Evolutionary conservation across 2,888 invertebrate species (phyloP).

Genomic region (Noctua janthina): DNA sequence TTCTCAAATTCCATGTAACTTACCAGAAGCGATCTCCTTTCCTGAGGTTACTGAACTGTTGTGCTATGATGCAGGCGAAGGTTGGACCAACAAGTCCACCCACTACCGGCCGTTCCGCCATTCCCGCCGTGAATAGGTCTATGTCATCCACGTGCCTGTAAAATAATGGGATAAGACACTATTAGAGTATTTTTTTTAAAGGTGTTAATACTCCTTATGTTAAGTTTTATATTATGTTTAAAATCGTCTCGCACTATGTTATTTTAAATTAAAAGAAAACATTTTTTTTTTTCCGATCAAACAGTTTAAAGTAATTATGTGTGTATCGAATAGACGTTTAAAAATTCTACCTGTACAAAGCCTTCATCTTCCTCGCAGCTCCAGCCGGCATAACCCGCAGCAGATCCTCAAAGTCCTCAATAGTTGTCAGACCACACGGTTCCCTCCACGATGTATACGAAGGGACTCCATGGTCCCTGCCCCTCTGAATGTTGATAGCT

Average conservation of each 20-base stretch:
- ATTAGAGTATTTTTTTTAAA: too few relatives aligned
- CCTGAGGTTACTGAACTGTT: slow-evolving; percentile 94
- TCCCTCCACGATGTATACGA: slow-evolving; percentile 95
- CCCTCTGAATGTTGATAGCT: slow-evolving; percentile 96
- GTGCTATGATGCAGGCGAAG: slow-evolving; percentile 96
- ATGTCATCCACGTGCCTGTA: slow-evolving; percentile 94
- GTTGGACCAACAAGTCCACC: slow-evolving; percentile 96
- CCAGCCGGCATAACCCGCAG: slow-evolving; percentile 92
- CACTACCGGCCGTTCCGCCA: slow-evolving; percentile 94
- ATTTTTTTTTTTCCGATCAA: too few relatives aligned
- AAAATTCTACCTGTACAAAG: slow-evolving; percentile 87
- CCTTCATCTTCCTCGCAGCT: slow-evolving; percentile 91
- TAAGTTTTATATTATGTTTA: too few relatives aligned
- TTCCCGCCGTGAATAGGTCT: slow-evolving; percentile 95
- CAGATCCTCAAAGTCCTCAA: slow-evolving; percentile 93
- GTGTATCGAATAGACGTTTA: too few relatives aligned
- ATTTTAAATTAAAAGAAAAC: too few relatives aligned
- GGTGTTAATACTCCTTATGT: too few relatives aligned
- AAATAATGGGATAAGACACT: too few relatives aligned
- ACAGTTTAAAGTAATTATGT: too few relatives aligned
- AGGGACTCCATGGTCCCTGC: slow-evolving; percentile 96
- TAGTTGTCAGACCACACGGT: slow-evolving; percentile 93
- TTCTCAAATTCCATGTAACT: slow-evolving; percentile 41
- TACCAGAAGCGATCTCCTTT: slow-evolving; percentile 95
- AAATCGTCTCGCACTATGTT: too few relatives aligned